These are phyloP conservation scores for Tokudaia muenninki DNA, from an alignment of 2,797 vertebrate genomes.

Conservation along the genomic window DNA sequence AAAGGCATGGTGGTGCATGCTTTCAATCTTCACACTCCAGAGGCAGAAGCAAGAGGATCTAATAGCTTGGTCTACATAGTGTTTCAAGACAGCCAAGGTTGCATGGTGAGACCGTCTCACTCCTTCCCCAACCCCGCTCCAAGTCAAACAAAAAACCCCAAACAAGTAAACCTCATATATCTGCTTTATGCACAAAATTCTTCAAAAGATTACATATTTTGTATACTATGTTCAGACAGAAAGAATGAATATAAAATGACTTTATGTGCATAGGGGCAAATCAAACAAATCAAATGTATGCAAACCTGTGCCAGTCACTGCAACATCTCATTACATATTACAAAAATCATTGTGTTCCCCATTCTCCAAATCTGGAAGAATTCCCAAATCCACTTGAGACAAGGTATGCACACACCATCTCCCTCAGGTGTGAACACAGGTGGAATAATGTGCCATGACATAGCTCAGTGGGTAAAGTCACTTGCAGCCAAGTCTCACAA, in stretches of 20 bases:
- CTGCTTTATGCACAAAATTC: background rate
- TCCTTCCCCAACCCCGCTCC: background rate
- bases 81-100: background rate
- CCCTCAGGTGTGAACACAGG: background rate
- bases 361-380: background rate
- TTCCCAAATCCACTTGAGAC: background rate
- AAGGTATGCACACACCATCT: background rate
- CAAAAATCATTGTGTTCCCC: background rate
- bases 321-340: no score
- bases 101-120: no score
- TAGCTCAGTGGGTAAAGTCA: background rate
- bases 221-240: background rate
- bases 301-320: background rate
- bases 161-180: background rate
- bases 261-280: background rate
- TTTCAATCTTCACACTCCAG: no score
- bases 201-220: background rate
- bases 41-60: background rate
- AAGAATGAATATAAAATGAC: background rate
- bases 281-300: background rate
- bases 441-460: background rate
- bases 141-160: background rate
- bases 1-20: no score
- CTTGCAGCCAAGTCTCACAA: background rate
- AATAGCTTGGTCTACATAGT: background rate